Conservation (phyloP, 2,888 invertebrate genomes). For the Heteromyza rotundicornis region DNA sequence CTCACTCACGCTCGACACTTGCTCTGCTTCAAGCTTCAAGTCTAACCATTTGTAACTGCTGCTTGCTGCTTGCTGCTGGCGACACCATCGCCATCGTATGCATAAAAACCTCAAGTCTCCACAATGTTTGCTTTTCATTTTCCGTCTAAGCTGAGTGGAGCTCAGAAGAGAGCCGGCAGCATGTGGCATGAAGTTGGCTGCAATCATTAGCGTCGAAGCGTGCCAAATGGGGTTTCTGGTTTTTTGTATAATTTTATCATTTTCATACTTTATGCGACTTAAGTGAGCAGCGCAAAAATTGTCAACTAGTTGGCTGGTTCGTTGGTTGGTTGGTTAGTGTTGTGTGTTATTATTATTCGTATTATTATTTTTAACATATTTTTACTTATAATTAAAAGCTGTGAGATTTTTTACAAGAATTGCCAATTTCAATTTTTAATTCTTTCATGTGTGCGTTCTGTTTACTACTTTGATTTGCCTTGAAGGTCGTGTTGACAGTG, state of each 20-base stretch:
- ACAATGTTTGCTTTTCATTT: neutral
- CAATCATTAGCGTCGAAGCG: neutral
- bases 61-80: too few species aligned
- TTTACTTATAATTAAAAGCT: neutral
- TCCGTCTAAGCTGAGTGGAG: neutral
- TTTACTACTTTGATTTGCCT: too few species aligned
- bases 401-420: neutral
- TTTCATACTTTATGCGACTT: neutral
- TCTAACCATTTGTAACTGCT: too few species aligned
- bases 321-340: too few species aligned
- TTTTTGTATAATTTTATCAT: neutral
- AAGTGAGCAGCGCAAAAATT: neutral
- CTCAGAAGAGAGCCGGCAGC: neutral
- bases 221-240: neutral
- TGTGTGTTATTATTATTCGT: too few species aligned
- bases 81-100: too few species aligned
- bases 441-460: too few species aligned
- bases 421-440: neutral
- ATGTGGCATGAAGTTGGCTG: neutral
- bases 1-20: too few species aligned
- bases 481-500: neutral
- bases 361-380: neutral
- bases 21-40: too few species aligned
- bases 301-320: neutral
- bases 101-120: too few species aligned